phyloP scores from a whole-genome alignment of 2,797 vertebrate species.

The Threskiornis aethiopicus region DNA sequence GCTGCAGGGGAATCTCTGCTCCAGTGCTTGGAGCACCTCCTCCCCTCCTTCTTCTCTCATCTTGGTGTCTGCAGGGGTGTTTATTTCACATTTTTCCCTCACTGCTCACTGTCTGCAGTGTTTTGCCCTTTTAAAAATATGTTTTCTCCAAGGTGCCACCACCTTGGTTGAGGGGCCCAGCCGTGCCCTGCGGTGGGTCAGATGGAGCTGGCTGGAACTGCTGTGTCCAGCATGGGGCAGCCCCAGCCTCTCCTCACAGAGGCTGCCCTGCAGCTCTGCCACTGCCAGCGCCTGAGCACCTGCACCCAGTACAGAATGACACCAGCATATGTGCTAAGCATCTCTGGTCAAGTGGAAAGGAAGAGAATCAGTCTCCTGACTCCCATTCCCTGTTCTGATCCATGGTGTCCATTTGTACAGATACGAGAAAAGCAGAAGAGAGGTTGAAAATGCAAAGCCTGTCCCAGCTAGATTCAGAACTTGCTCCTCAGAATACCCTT shows the following conservation, averaged over 20 bases:
- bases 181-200: rapidly evolving
- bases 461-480: neutral
- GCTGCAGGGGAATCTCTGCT: neutral
- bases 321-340: rapidly evolving
- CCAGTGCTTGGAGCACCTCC: neutral
- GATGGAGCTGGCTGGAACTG: neutral
- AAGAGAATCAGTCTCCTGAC: neutral
- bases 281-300: neutral
- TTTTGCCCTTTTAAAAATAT: rapidly evolving
- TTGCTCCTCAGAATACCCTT: neutral
- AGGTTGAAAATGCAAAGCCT: neutral
- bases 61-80: neutral
- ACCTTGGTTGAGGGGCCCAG: rapidly evolving
- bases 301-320: neutral
- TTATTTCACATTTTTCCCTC: neutral
- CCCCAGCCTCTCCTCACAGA: neutral
- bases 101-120: neutral
- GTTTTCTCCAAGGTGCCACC: rapidly evolving
- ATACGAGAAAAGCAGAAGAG: neutral
- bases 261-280: rapidly evolving
- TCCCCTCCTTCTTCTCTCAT: neutral
- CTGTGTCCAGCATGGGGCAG: rapidly evolving
- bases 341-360: neutral
- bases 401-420: neutral
- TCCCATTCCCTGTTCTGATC: neutral